A percentile compares a stretch with the other conserved stretches of the same genome.
phyloP scores from a whole-genome alignment of 2,888 invertebrate species.

The Sussaba pulchella region DNA sequence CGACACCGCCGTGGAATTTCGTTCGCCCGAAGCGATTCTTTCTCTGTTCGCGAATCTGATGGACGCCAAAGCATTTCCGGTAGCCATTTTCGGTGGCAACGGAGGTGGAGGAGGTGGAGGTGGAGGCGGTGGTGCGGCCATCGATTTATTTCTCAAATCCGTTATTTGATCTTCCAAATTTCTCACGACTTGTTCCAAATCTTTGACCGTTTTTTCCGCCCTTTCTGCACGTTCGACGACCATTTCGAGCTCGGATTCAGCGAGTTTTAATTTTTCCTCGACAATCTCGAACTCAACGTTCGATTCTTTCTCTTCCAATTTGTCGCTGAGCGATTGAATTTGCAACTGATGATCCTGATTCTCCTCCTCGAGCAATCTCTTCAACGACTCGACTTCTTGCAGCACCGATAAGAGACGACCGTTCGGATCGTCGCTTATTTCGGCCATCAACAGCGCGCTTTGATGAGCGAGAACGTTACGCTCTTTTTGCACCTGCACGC shows the following conservation, averaged over 20 bases:
- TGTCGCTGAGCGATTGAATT: slow-evolving; percentile 87
- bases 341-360: slow-evolving; percentile 86
- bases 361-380: slow-evolving; percentile 88
- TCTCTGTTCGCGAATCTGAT: slow-evolving; percentile 82
- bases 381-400: slow-evolving; percentile 88
- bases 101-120: slow-evolving; percentile 85
- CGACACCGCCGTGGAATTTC: slow-evolving; percentile 80
- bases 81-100: slow-evolving; percentile 82
- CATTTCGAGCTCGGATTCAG: slow-evolving; percentile 89
- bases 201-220: slow-evolving; percentile 85
- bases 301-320: slow-evolving; percentile 88
- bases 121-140: slow-evolving; percentile 84
- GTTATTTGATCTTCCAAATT: slow-evolving; percentile 75
- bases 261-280: slow-evolving; percentile 89
- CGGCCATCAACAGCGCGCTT: slow-evolving; percentile 88
- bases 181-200: slow-evolving; percentile 74
- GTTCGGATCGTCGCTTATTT: slow-evolving; percentile 86
- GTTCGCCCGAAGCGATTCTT: slow-evolving; percentile 71
- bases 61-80: slow-evolving; percentile 70
- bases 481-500: slow-evolving; percentile 88
- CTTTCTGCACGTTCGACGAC: slow-evolving; percentile 87
- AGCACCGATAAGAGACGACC: slow-evolving; percentile 85
- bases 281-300: slow-evolving; percentile 89
- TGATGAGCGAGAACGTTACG: slow-evolving; percentile 89
- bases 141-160: slow-evolving; percentile 75